Percentiles rank a stretch among this genome's conserved stretches.
Conservation (phyloP, 92 coral and sea anemone genomes). For the Epizoanthus stellaris region DNA sequence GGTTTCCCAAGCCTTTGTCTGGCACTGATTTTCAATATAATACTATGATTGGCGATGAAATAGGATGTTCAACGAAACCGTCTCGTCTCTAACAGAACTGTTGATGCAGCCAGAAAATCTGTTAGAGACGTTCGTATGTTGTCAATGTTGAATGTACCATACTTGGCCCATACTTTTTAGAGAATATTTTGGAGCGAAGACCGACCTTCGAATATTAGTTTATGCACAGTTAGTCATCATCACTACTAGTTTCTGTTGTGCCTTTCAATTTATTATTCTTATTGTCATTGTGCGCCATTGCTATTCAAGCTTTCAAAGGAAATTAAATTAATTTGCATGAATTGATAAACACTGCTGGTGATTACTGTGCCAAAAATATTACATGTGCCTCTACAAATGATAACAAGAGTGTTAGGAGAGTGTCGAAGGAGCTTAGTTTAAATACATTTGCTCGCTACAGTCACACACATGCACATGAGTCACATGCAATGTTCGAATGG, state of each 20-base stretch:
- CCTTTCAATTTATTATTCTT: conserved; percentile 23
- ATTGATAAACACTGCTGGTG: conserved; percentile 1
- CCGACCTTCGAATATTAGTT: not conserved
- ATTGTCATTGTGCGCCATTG: not conserved
- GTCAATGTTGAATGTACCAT: not conserved
- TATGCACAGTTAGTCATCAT: not conserved
- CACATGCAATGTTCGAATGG: not conserved
- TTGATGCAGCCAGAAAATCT: not conserved
- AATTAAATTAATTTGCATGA: conserved; percentile 31
- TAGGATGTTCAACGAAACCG: not conserved
- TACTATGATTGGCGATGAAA: not conserved
- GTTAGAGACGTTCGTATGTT: not conserved
- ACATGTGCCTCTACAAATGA: not conserved
- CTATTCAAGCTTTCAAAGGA: not conserved
- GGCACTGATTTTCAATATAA: not conserved
- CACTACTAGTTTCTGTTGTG: not conserved
- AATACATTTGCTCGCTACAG: not conserved
- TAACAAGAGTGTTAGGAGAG: not conserved
- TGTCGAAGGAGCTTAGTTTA: not conserved
- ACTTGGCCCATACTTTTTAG: not conserved
- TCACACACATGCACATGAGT: not conserved
- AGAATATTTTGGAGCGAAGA: not conserved
- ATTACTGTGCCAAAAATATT: conserved; percentile 1
- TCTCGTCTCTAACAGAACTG: too few relatives aligned
- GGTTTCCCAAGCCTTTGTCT: not conserved